These are phyloP conservation scores for Unio pictorum DNA, from an alignment of 2,888 invertebrate genomes.

Conservation along the genomic window DNA sequence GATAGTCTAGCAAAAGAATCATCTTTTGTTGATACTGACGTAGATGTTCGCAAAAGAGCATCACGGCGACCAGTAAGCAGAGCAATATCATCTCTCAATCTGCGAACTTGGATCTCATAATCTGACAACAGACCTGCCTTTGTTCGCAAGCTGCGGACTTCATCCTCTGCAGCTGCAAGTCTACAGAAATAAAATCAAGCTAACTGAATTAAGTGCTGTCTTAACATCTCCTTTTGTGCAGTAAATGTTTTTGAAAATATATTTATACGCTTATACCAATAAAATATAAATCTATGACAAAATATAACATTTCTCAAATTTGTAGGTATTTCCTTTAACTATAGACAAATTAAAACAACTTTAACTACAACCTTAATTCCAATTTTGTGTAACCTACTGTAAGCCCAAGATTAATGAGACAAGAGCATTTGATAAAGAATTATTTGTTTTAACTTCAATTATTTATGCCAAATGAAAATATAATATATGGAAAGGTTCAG, in stretches of 20 bases:
- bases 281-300: no score
- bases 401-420: no score
- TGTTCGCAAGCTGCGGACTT: slow-evolving; percentile 56
- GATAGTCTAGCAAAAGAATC: slow-evolving; percentile 33
- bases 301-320: no score
- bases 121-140: slow-evolving; percentile 64
- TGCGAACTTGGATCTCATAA: slow-evolving; percentile 67
- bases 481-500: no score
- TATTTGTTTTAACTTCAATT: no score
- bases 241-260: background rate
- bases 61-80: slow-evolving; percentile 61
- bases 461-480: no score
- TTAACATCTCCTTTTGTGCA: slow-evolving; percentile 8
- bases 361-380: no score
- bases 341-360: no score
- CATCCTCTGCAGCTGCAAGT: slow-evolving; percentile 64
- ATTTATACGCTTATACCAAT: no score
- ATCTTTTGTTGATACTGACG: slow-evolving; percentile 32
- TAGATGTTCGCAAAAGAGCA: slow-evolving; percentile 43
- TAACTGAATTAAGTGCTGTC: background rate
- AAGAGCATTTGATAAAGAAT: no score
- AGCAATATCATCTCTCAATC: slow-evolving; percentile 67
- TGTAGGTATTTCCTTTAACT: no score
- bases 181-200: slow-evolving; percentile 40
- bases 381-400: no score